phyloP scores from a whole-genome alignment of 2,888 invertebrate genomes.

The Empis livida region DNA sequence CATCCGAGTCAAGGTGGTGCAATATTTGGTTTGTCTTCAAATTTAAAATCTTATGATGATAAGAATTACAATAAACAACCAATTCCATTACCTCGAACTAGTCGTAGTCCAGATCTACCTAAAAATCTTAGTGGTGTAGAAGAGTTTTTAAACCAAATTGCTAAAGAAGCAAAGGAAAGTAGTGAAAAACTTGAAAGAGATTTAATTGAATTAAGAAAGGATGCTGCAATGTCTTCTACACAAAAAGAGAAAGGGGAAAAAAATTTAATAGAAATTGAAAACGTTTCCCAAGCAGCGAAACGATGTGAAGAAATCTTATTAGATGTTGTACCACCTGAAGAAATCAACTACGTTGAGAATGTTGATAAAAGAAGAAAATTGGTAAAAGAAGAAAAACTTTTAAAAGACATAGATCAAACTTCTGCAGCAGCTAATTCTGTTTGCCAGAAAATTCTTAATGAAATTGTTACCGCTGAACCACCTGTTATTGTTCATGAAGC shows the following conservation, averaged over 20 bases:
- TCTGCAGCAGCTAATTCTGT: conserved; percentile 32
- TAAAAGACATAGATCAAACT: conserved; percentile 31
- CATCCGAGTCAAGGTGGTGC: conserved; percentile 34
- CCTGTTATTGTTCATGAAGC: conserved; percentile 27
- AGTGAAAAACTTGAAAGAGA: conserved; percentile 57
- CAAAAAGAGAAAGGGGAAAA: conserved; percentile 22
- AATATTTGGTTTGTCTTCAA: conserved; percentile 30
- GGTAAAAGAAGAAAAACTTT: conserved; percentile 28
- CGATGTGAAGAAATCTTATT: conserved; percentile 38
- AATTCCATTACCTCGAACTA: conserved; percentile 41
- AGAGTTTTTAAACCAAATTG: conserved; percentile 58
- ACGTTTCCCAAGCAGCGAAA: conserved; percentile 37
- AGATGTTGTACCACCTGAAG: conserved; percentile 27
- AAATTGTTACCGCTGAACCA: conserved; percentile 29
- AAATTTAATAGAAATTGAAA: conserved; percentile 35
- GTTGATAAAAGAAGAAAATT: conserved; percentile 22
- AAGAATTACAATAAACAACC: conserved; percentile 36
- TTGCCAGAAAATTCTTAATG: conserved; percentile 31
- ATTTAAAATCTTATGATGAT: conserved; percentile 18
- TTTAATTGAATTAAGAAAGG: conserved; percentile 42
- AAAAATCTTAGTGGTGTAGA: conserved; percentile 45
- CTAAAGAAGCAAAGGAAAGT: conserved; percentile 62
- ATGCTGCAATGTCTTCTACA: conserved; percentile 25
- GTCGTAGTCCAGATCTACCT: conserved; percentile 37
- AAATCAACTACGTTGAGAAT: conserved; percentile 2